Base-by-base conservation (phyloP, 2,888 invertebrate genomes). In the Nephrotoma guestfalica region DNA sequence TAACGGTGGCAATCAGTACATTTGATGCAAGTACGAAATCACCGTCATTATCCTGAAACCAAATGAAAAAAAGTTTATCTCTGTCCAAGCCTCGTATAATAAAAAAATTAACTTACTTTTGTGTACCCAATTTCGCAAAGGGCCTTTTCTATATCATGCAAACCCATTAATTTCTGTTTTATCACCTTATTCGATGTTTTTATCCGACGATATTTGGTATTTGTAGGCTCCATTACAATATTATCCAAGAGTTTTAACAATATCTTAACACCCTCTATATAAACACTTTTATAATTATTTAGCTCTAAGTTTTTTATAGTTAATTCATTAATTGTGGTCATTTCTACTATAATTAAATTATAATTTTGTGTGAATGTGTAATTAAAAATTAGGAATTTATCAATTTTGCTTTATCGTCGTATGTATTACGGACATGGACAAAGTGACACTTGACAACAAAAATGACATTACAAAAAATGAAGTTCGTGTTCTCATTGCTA, bases 171-270 rank as follows among this genome's bases (percentile, higher is more conserved):
- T 87, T 91, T 91, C 4, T 91, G 90, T 84, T 90, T 90, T 86
- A 92, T 91, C 6, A 89, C 88, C 88, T 90, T 90, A 88, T 92
- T 92, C 87, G 90, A 91, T 7, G 89, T 87, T 4, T 90, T 89
- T 86, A 92, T 90, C 7, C 89, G 89, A 2, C 91, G 90, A 88
- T 89, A 92, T 88, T 91, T 92, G 0, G 88, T 87, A 87, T 91
- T 91, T 1, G 88, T 88, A 4, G 92, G 91, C 87, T 91, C 90
- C 13, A 88, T 89, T 13, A 91, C 89, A 57, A 92, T 89, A 88
- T 92, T 92, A 86, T 91, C 90, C 42, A 92, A 88, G 30, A 92
- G 88, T 83, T 90, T 89, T 9, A 92, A 87, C 43, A 91, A 88
- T 87, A 92, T 90, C 83, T 90, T 90, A n/a, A 90, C 89, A 7